These are phyloP conservation scores for Seriola rivoliana DNA, from an alignment of 2,113 vertebrate species.

Conservation along the genomic window DNA sequence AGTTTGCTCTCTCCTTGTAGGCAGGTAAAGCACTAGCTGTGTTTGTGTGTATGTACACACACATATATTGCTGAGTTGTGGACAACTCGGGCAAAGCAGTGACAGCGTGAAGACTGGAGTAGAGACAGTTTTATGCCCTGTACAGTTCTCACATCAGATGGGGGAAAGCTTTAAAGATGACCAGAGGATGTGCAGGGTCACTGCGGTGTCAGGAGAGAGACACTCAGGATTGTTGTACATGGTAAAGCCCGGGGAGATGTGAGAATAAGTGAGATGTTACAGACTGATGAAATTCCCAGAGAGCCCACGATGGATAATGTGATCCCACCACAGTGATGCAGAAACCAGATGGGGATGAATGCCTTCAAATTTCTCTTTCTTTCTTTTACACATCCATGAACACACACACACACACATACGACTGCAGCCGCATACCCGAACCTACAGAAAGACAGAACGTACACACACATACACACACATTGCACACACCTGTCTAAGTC, in stretches of 20 bases:
- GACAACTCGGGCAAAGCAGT: slow-evolving; percentile 29
- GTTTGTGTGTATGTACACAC: background rate
- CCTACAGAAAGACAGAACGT: slow-evolving; percentile 28
- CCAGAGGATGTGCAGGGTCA: slow-evolving; percentile 59
- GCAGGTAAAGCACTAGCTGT: background rate
- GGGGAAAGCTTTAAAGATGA: slow-evolving; percentile 30
- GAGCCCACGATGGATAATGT: slow-evolving; percentile 78
- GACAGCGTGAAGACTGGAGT: slow-evolving; percentile 20
- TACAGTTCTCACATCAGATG: slow-evolving; percentile 33
- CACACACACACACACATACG: slow-evolving; percentile 50
- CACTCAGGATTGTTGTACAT: slow-evolving; percentile 29
- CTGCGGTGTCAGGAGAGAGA: slow-evolving; percentile 54
- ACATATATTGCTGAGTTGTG: slow-evolving; percentile 8
- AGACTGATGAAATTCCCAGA: slow-evolving; percentile 84
- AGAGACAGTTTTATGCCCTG: slow-evolving; percentile 23
- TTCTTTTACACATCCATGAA: slow-evolving; percentile 36
- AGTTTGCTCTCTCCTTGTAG: background rate
- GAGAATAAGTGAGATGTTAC: slow-evolving; percentile 86
- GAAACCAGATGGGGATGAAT: slow-evolving; percentile 81
- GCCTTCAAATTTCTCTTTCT: slow-evolving; percentile 48
- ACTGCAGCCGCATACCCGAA: slow-evolving; percentile 18
- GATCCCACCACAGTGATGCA: slow-evolving; percentile 77
- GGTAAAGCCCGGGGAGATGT: slow-evolving; percentile 62
- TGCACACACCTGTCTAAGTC: slow-evolving; percentile 68
- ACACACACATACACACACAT: slow-evolving; percentile 26